A percentile compares a stretch with the other conserved stretches of the same genome.
These are phyloP conservation scores for Allobates femoralis DNA, from an alignment of 2,797 vertebrate species.

Conservation along the genomic window DNA sequence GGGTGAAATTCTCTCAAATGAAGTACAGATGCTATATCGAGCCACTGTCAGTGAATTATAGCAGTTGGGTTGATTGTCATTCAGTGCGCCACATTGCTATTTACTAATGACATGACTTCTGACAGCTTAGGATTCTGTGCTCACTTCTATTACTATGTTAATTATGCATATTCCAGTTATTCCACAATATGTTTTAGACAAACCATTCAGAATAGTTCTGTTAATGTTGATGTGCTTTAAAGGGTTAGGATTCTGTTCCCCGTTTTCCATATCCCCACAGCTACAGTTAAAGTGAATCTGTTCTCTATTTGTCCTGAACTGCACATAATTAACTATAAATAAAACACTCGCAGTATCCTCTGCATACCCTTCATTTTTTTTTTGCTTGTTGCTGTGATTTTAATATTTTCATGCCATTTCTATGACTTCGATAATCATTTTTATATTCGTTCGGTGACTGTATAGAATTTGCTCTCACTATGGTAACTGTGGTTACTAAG, in stretches of 20 bases:
- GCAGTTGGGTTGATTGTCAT: conserved; percentile 53
- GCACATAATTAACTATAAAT: conserved; percentile 15
- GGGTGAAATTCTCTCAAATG: conserved; percentile 62
- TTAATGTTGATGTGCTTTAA: conserved; percentile 33
- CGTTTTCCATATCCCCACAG: conserved; percentile 15
- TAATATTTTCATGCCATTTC: conserved; percentile 35
- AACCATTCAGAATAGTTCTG: not conserved
- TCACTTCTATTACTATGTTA: conserved; percentile 26
- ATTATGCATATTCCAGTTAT: conserved; percentile 46
- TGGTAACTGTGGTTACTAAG: conserved; percentile 55
- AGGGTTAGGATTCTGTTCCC: conserved; percentile 14
- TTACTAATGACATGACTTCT: conserved; percentile 56
- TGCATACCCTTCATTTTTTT: not conserved
- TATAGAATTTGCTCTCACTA: conserved; percentile 43
- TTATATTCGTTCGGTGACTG: conserved; percentile 22
- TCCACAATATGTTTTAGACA: conserved; percentile 28
- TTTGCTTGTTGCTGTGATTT: conserved; percentile 3
- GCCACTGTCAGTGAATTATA: conserved; percentile 42
- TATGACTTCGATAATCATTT: conserved; percentile 45
- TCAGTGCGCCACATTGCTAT: conserved; percentile 41
- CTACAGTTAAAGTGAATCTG: conserved; percentile 24
- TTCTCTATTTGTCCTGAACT: conserved; percentile 29
- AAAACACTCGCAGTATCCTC: not conserved
- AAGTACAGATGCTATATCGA: conserved; percentile 60
- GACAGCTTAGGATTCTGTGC: conserved; percentile 23